A percentile compares a stretch with the other conserved stretches of the same genome.
Conservation (phyloP, 2,888 invertebrate genomes). For the Nebria salina region DNA sequence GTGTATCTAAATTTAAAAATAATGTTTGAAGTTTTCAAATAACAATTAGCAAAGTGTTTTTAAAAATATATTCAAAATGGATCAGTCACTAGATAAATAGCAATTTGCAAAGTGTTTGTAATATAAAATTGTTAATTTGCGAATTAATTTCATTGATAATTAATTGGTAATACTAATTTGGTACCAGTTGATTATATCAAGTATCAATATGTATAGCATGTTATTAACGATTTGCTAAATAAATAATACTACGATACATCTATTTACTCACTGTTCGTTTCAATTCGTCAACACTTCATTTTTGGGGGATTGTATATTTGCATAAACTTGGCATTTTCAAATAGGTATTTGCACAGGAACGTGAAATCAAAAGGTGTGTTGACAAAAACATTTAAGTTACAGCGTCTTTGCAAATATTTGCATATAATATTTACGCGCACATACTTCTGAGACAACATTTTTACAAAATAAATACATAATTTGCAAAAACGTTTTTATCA, state of each 20-base stretch:
- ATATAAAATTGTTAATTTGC: neutral
- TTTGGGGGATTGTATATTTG: neutral
- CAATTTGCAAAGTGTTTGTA: neutral
- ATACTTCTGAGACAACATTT: neutral
- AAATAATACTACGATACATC: neutral
- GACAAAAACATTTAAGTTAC: neutral
- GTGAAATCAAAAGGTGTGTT: neutral
- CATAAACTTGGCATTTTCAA: neutral
- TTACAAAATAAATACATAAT: neutral
- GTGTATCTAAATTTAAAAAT: neutral
- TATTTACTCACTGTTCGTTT: neutral
- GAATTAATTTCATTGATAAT: neutral
- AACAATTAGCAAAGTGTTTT: neutral
- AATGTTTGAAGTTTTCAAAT: neutral
- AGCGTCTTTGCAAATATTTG: neutral
- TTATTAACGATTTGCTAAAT: neutral
- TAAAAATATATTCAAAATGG: neutral
- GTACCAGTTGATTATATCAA: neutral
- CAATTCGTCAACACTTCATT: neutral
- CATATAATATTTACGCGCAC: neutral
- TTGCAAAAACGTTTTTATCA: too few species aligned
- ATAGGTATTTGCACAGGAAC: neutral
- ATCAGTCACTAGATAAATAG: neutral
- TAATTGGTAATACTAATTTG: neutral
- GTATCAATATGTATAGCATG: neutral